phyloP scores from a whole-genome alignment of 2,797 vertebrate genomes.

The Myripristis murdjan region DNA sequence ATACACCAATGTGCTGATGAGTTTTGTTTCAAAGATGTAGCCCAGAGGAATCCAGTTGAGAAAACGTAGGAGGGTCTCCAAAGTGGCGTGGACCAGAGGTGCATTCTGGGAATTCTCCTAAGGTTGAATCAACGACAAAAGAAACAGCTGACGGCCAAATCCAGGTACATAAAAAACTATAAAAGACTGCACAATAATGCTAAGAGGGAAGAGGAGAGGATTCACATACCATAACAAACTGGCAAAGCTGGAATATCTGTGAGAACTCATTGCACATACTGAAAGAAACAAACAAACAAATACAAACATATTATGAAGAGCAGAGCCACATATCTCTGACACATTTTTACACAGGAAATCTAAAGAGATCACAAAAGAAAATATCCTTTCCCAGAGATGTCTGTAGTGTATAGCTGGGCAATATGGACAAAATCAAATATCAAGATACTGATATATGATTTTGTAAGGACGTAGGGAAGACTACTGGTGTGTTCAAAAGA shows the following conservation, averaged over 20 bases:
- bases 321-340: too few relatives aligned
- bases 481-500: too few relatives aligned
- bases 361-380: too few relatives aligned
- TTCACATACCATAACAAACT: constrained; percentile 96
- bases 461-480: too few relatives aligned
- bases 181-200: neutral
- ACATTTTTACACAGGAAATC: too few relatives aligned
- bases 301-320: constrained; percentile 6
- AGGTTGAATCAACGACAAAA: constrained; percentile 29
- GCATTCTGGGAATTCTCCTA: constrained; percentile 99
- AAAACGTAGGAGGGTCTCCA: constrained; percentile 96
- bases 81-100: constrained; percentile 96
- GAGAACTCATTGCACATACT: constrained; percentile 99
- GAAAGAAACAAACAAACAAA: constrained; percentile 45
- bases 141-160: constrained; percentile 18
- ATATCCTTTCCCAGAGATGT: too few relatives aligned
- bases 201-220: neutral
- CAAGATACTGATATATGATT: too few relatives aligned
- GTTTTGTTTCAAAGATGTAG: constrained; percentile 98
- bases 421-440: too few relatives aligned
- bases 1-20: constrained; percentile 98
- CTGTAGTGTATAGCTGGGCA: too few relatives aligned
- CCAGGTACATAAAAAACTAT: neutral
- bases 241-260: constrained; percentile 98
- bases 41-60: constrained; percentile 99